Evolutionary conservation across 1,140 invertebrate species (phyloP), one percentile per base, ranked within the genome.

Genomic region (Macrosteles quadrilineatus): DNA sequence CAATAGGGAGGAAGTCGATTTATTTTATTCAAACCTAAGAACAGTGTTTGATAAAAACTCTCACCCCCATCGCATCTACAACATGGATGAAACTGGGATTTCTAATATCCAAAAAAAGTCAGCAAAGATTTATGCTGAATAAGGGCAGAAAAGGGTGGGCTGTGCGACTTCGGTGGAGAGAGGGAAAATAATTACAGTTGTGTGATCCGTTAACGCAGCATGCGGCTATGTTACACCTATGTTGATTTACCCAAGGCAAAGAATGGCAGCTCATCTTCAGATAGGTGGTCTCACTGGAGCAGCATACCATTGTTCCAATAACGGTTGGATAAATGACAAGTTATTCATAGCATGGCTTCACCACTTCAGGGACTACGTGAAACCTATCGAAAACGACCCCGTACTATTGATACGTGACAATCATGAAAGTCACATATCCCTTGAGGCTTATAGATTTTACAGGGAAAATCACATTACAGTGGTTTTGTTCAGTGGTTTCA

Each of bases 151-250:
- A 57, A 74, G 78, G 14, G 73, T 82, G 62, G 75, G 78, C 75
- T 81, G 71, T 81, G 69, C 81, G 76, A 14, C 62, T 78, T 59
- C 79, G 78, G 19, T 78, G 77, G 72, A 84, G 79, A 71, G 76
- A 45, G 81, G 78, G 4, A 75, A 71, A 31, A 53, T 76, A 6
- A 74, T 82, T 6, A 80, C 80, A 47, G 62, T 72, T 0, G 75
- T 73, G 1, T 75, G 65, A 73, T 76, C 72, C n/a, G 63, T 78
- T 14, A 79, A 70, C 68, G 77, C 78, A 21, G 67, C 64, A 21
- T 79, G 79, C 40, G 75, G 73, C 50, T 74, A 50, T 29, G 68
- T 80, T 25, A 78, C 79, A 30, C 77, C 77, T 29, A 75, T 77
- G 73, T 78, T 80, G 29, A 67, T 80, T 53, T 83, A 81, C 75